These are phyloP conservation scores for Leptosomus discolor DNA, from an alignment of 2,113 vertebrate species.

Conservation along the genomic window DNA sequence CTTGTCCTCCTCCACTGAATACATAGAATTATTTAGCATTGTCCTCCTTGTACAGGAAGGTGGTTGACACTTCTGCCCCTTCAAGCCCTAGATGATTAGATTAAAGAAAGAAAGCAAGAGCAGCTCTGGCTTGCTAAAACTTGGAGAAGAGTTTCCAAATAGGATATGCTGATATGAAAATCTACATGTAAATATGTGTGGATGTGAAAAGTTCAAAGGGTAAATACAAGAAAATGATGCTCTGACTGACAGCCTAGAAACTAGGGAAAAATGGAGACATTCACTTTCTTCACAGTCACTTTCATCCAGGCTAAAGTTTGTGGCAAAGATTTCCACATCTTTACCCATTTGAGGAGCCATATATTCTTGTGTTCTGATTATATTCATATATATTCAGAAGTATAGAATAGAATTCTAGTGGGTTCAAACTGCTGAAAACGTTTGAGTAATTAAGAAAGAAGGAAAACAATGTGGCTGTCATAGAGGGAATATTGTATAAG, in stretches of 20 bases:
- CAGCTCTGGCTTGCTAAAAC: background rate
- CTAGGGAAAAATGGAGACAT: background rate
- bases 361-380: background rate
- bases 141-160: background rate
- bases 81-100: background rate
- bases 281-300: background rate
- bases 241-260: background rate
- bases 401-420: background rate
- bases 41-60: background rate
- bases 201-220: background rate
- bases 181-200: background rate
- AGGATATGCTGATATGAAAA: background rate
- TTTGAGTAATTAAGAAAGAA: background rate
- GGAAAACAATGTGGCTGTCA: background rate
- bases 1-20: background rate
- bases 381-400: background rate
- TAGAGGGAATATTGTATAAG: background rate
- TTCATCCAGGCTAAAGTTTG: background rate
- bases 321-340: background rate
- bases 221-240: background rate
- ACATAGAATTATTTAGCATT: background rate
- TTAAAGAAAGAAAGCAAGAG: background rate
- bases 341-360: background rate
- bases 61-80: background rate
- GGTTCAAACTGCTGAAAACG: background rate